A percentile compares a stretch with the other conserved stretches of the same genome.
These are phyloP conservation scores for Agapornis roseicollis DNA, from an alignment of 2,113 vertebrate genomes.

Conservation along the genomic window DNA sequence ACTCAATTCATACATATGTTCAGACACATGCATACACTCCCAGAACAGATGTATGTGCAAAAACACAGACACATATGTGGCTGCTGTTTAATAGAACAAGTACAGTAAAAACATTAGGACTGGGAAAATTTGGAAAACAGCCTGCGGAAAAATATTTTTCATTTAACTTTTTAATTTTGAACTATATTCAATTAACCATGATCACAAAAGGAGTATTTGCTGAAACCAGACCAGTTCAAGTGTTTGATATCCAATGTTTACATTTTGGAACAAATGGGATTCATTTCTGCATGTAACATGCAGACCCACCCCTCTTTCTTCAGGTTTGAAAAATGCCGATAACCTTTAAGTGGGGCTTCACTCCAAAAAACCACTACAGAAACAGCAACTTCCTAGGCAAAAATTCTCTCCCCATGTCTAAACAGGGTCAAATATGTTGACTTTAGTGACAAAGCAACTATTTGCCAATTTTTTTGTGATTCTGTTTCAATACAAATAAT, in stretches of 20 bases:
- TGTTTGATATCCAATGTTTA: accelerated
- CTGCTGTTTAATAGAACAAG: slow-evolving; percentile 11
- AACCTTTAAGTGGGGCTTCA: neutral
- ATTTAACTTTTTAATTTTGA: slow-evolving; percentile 32
- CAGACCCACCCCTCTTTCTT: no score
- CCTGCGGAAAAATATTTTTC: slow-evolving; percentile 39
- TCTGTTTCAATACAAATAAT: accelerated
- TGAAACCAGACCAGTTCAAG: neutral
- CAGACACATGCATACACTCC: neutral
- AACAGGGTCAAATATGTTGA: neutral
- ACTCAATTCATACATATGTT: slow-evolving; percentile 36
- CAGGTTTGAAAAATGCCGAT: accelerated
- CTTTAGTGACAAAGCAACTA: neutral
- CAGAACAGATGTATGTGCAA: slow-evolving; percentile 16
- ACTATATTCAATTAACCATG: neutral
- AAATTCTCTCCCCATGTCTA: neutral
- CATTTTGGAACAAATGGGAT: neutral
- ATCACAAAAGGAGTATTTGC: neutral
- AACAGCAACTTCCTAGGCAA: neutral
- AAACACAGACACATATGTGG: neutral
- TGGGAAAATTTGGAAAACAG: neutral
- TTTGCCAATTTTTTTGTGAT: neutral
- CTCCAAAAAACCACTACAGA: neutral
- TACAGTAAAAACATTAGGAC: slow-evolving; percentile 10
- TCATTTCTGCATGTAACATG: accelerated